These are phyloP conservation scores for Platyscapa corneri DNA, from an alignment of 1,140 invertebrate genomes.

Conservation along the genomic window DNA sequence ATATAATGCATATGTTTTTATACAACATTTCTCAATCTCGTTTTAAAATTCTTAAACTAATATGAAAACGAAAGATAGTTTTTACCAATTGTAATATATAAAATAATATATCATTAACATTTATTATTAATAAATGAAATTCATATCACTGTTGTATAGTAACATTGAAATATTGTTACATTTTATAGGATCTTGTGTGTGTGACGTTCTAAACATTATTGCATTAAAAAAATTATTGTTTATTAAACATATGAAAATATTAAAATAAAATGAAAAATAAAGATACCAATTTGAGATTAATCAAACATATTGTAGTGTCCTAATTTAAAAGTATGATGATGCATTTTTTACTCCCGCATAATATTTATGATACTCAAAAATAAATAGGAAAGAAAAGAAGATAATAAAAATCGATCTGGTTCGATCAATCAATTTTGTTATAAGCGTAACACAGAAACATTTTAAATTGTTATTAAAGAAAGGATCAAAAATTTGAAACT, in stretches of 20 bases:
- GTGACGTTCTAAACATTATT: conserved; percentile 32
- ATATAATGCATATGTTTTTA: neutral
- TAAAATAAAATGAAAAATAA: conserved; percentile 17
- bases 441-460: conserved; percentile 43
- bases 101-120: conserved; percentile 44
- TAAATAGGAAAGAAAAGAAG: neutral
- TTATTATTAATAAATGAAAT: conserved; percentile 53
- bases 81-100: conserved; percentile 45
- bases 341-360: conserved; percentile 46
- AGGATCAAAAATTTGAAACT: conserved; percentile 28
- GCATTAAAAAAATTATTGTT: conserved; percentile 48
- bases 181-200: conserved; percentile 45
- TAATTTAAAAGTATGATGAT: neutral
- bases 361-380: conserved; percentile 46
- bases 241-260: conserved; percentile 47
- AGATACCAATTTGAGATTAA: conserved; percentile 48
- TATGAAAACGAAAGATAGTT: conserved; percentile 28
- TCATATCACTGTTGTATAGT: conserved; percentile 60
- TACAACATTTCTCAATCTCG: neutral
- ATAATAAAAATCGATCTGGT: conserved; percentile 32
- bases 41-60: conserved; percentile 21
- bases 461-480: conserved; percentile 48
- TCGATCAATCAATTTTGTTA: conserved; percentile 44
- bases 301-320: conserved; percentile 33
- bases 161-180: conserved; percentile 59